phyloP scores from a whole-genome alignment of 2,888 invertebrate genomes.

The Vanessa cardui region DNA sequence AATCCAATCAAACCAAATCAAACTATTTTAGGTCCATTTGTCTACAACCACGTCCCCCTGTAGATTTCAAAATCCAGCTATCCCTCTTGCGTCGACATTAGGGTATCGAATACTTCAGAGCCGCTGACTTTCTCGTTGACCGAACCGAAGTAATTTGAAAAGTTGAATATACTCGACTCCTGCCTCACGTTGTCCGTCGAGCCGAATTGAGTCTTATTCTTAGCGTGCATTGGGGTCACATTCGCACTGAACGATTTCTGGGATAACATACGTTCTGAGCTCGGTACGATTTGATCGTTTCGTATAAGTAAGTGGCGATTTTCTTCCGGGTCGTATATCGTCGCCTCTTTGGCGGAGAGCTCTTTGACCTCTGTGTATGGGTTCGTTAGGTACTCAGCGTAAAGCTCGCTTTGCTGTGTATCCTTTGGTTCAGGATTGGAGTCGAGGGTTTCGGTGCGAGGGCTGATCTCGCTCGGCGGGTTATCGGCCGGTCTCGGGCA shows the following conservation, averaged over 20 bases:
- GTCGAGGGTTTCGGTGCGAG: slow-evolving; percentile 42
- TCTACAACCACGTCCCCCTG: slow-evolving; percentile 68
- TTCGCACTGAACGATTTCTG: slow-evolving; percentile 72
- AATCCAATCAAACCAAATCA: background rate
- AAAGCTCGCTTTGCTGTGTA: slow-evolving; percentile 65
- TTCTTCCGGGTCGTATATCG: slow-evolving; percentile 61
- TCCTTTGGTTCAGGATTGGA: slow-evolving; percentile 43
- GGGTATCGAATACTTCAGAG: slow-evolving; percentile 83
- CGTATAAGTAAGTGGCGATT: slow-evolving; percentile 31
- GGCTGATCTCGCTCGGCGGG: slow-evolving; percentile 44
- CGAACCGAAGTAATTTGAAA: slow-evolving; percentile 85
- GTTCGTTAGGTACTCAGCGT: slow-evolving; percentile 82
- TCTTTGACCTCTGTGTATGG: slow-evolving; percentile 77
- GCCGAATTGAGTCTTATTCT: slow-evolving; percentile 69
- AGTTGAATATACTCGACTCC: slow-evolving; percentile 81
- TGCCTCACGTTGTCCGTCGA: slow-evolving; percentile 72
- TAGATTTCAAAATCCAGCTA: slow-evolving; percentile 61
- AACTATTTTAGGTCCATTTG: background rate
- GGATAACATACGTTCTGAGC: slow-evolving; percentile 44
- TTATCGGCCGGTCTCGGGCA: slow-evolving; percentile 53
- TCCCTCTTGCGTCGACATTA: slow-evolving; percentile 71
- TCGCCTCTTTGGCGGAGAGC: slow-evolving; percentile 55
- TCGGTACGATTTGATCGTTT: slow-evolving; percentile 43
- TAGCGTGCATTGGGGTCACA: slow-evolving; percentile 70
- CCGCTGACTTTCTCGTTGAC: slow-evolving; percentile 81